Base-by-base conservation (phyloP, 2,888 invertebrate species). In the Drosophila limbata region DNA sequence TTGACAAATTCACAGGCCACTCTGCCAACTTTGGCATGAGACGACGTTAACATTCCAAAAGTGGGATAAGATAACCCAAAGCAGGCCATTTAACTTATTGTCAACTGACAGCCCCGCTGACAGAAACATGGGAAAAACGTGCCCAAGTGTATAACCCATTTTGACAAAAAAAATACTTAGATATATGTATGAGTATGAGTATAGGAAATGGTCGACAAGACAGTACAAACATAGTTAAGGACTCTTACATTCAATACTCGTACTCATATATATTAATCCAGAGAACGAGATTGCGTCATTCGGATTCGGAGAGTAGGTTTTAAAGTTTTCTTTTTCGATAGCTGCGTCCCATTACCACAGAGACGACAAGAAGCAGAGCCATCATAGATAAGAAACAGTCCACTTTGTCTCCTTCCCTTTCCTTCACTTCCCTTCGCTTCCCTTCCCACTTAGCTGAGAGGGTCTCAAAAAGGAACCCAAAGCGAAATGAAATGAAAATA, bases 311-410 rank as follows among this genome's bases (percentile, higher is more conserved):
- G 55, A 52, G 31, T 19, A n/a, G 45, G 62, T 40, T 74, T 74
- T 76, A 73, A 73, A 73, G 63, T 76, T 76, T 53, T 69, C 48
- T 53, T 75, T 75, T 69, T 60, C 40, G 63, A 69, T 73, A 52
- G 75, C 62, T 45, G 35, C 42, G 10, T 15, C 42, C 28, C 28
- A 15, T 13, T 44, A 28, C 39, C 28, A 28, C 47, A 25, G 45
- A 13, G 76, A 45, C 63, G 70, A 76, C 70, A 48, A 15, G 31
- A 57, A 59, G 53, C 76, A 61, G 50, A 42, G 64, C 57, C 65
- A 74, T 77, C 72, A 57, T 52, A 60, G 65, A 67, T 73, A 78
- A 63, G 47, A 62, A 67, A 31, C 73, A 73, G 51, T 44, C 59
- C 62, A 55, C 40, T 21, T 47, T 57, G 13, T n/a, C 55, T 19